phyloP scores from a whole-genome alignment of 2,888 invertebrate species.

The Drosophila macrospina region DNA sequence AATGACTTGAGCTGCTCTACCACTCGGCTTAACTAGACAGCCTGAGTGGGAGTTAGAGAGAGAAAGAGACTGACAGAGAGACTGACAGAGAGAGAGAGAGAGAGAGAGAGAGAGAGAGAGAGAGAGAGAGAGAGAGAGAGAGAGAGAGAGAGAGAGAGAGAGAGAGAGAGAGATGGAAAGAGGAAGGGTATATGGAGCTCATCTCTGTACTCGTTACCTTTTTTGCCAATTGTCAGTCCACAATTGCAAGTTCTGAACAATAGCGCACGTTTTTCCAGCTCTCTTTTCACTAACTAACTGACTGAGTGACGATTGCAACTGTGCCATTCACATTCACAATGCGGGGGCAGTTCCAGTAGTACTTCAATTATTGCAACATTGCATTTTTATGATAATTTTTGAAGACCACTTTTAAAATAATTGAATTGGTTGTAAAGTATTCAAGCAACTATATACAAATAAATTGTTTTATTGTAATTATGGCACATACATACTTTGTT shows the following conservation, averaged over 20 bases:
- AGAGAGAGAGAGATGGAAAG: background rate
- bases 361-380: too few species aligned
- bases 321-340: conserved; percentile 63
- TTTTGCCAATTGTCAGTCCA: conserved; percentile 75
- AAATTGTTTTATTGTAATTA: too few species aligned
- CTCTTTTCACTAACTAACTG: conserved; percentile 58
- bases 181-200: conserved; percentile 5
- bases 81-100: background rate
- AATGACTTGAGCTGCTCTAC: conserved; percentile 68
- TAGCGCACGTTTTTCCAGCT: conserved; percentile 73
- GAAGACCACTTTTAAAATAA: too few species aligned
- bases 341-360: conserved; percentile 40
- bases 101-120: background rate
- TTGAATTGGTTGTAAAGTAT: too few species aligned
- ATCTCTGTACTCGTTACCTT: conserved; percentile 56
- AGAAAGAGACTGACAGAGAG: background rate
- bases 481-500: too few species aligned
- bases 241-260: conserved; percentile 77
- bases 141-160: background rate
- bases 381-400: too few species aligned
- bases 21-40: conserved; percentile 5
- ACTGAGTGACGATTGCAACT: conserved; percentile 67
- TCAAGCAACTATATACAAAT: too few species aligned
- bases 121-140: background rate
- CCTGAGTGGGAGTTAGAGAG: background rate